Base-by-base conservation (phyloP, 2,888 invertebrate genomes). In the Drosophila barbarae region DNA sequence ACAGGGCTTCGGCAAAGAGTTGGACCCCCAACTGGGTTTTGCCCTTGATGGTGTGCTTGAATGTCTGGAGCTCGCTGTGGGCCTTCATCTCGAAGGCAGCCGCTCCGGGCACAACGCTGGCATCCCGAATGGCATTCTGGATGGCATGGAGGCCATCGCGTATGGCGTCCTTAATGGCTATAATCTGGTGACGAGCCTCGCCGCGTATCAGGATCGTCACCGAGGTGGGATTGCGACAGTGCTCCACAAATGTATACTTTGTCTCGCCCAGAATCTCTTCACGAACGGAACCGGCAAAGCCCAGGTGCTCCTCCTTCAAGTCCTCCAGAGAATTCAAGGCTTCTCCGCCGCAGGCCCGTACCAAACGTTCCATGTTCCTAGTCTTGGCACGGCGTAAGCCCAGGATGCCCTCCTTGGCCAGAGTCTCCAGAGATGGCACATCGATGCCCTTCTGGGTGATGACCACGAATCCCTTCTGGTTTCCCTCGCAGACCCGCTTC, bases 401-500 rank as follows among this genome's bases (percentile, higher is more conserved):
- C 77, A 99, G 92, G 71, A 99, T 99, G 34, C 98, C 98, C 90
- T 98, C 98, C 88, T 96, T 96, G 8, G 99, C 98, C 68, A 99
- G 91, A 89, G 96, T 93, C 87, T 99, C 99, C 76, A 99, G 91
- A 3, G 98, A 98, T 87, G 97, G 93, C 2, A 99, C 99, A 88
- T 99, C 99, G 86, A 99, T 98, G 52, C 99, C 99, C 91, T 99
- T 99, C 90, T 99, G 98, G 88, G 99, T 99, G 87, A 99, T 96
- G 8, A 99, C 93, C 23, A 98, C 97, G 88, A 99, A 99, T 7
- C 92, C 87, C 91, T 99, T 99, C 90, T 99, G 98, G 89, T 99
- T 99, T 21, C 95, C 96, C 79, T 95, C 94, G 88, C 99, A 99
- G 0, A 99, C 91, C 87, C 97, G 93, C 88, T 95, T 96, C 91